Evolutionary conservation across 2,797 vertebrate genomes (phyloP).

Genomic region (Glossophaga mutica): DNA sequence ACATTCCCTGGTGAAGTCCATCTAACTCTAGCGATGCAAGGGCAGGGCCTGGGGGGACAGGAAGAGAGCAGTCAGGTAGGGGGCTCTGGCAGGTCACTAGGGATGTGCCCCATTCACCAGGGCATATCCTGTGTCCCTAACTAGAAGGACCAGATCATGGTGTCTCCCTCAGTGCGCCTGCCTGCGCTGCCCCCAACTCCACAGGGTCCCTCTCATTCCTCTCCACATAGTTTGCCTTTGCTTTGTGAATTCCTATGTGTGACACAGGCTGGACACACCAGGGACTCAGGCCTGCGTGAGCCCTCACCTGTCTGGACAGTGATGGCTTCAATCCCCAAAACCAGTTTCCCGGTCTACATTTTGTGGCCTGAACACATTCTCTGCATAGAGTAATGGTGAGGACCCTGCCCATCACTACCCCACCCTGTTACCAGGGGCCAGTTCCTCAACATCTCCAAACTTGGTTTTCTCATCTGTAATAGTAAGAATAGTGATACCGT

Average conservation of each 20-base stretch:
- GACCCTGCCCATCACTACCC: not conserved
- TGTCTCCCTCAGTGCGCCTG: not conserved
- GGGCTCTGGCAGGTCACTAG: not conserved
- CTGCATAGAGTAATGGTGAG: not conserved
- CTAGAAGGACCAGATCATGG: fast-evolving
- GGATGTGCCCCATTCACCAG: not conserved
- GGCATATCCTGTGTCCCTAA: not conserved
- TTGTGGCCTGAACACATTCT: not conserved
- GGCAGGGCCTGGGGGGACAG: not conserved
- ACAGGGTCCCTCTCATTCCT: fast-evolving
- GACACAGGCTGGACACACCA: not conserved
- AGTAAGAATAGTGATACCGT: not conserved
- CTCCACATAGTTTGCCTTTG: not conserved
- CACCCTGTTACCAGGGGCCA: not conserved
- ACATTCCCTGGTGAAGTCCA: not conserved
- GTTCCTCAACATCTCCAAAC: not conserved
- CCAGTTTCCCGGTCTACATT: not conserved
- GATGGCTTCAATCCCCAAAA: not conserved
- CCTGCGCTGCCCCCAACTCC: not conserved
- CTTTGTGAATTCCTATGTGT: not conserved
- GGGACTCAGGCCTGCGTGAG: not conserved
- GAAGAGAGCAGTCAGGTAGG: fast-evolving
- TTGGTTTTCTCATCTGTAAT: not conserved
- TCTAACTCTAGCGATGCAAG: not conserved
- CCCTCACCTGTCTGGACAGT: not conserved